Conservation (phyloP, 2,113 vertebrate genomes). For the Lucifuga dentata region DNA sequence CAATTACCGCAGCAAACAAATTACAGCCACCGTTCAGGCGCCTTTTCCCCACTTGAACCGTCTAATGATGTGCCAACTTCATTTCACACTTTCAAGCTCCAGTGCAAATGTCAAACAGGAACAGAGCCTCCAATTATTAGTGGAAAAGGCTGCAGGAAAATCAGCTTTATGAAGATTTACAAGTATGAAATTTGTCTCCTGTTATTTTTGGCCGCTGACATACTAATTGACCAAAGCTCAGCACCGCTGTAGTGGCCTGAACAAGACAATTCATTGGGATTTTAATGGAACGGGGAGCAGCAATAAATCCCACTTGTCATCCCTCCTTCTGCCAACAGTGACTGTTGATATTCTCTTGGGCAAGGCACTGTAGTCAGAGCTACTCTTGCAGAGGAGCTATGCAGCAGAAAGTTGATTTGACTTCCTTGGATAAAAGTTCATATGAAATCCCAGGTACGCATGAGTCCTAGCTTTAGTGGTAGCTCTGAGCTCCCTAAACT, state of each 20-base stretch:
- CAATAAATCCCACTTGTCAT: too few relatives aligned
- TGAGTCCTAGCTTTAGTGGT: too few relatives aligned
- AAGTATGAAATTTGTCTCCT: background rate
- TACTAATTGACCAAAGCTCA: background rate
- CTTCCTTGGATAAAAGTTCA: too few relatives aligned
- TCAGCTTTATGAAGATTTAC: background rate
- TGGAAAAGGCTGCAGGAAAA: constrained; percentile 22
- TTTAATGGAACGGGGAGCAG: too few relatives aligned
- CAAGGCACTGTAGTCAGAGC: background rate
- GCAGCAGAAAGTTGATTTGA: too few relatives aligned
- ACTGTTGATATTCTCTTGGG: background rate
- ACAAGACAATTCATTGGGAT: too few relatives aligned
- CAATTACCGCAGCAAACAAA: constrained; percentile 40
- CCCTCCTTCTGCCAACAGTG: too few relatives aligned
- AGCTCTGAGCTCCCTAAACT: too few relatives aligned
- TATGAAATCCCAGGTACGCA: too few relatives aligned
- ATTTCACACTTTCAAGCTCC: constrained; percentile 51
- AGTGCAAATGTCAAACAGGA: constrained; percentile 36
- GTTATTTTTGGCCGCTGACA: background rate
- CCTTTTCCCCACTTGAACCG: constrained; percentile 27
- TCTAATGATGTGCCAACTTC: constrained; percentile 43
- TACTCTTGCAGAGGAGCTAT: background rate
- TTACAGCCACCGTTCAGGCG: constrained; percentile 25
- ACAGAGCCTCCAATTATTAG: constrained; percentile 13
- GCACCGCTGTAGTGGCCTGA: background rate